Conservation (phyloP, 2,113 vertebrate species). For the Empidonax alnorum region DNA sequence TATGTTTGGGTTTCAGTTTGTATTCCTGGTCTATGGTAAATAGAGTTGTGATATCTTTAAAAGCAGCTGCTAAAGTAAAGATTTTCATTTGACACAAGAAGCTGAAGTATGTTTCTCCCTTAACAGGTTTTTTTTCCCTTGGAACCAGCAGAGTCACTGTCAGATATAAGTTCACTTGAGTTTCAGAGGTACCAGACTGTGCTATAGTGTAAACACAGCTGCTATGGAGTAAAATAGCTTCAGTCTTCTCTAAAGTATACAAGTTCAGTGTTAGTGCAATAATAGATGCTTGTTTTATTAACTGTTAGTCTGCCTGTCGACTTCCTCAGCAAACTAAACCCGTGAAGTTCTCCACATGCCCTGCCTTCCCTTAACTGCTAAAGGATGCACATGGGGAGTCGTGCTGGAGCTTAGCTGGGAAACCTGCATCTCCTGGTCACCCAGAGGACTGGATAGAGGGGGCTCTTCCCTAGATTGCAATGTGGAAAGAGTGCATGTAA, state of each 20-base stretch:
- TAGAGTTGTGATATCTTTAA: slow-evolving; percentile 3
- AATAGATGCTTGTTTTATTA: slow-evolving; percentile 55
- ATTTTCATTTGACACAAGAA: not conserved
- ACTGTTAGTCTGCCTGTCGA: not conserved
- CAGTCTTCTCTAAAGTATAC: slow-evolving; percentile 36
- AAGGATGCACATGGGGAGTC: not conserved
- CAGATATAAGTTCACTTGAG: slow-evolving; percentile 6
- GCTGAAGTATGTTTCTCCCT: not conserved
- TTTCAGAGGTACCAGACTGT: slow-evolving; percentile 58
- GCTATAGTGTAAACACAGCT: slow-evolving; percentile 63
- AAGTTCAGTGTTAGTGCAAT: slow-evolving; percentile 32
- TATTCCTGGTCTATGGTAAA: not conserved
- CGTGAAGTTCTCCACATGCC: not conserved
- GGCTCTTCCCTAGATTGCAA: not conserved
- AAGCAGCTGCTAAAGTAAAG: slow-evolving; percentile 8
- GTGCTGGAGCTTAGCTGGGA: not conserved
- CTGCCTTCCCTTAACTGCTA: not conserved
- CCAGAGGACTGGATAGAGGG: not conserved
- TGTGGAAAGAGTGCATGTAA: not conserved
- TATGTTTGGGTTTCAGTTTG: not conserved
- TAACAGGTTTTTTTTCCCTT: not conserved
- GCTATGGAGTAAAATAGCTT: slow-evolving; percentile 34
- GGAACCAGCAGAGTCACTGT: slow-evolving; percentile 9
- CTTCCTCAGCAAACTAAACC: not conserved
- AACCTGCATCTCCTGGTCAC: not conserved